phyloP scores from a whole-genome alignment of 2,888 invertebrate genomes.

The Chalcosyrphus nemorum region DNA sequence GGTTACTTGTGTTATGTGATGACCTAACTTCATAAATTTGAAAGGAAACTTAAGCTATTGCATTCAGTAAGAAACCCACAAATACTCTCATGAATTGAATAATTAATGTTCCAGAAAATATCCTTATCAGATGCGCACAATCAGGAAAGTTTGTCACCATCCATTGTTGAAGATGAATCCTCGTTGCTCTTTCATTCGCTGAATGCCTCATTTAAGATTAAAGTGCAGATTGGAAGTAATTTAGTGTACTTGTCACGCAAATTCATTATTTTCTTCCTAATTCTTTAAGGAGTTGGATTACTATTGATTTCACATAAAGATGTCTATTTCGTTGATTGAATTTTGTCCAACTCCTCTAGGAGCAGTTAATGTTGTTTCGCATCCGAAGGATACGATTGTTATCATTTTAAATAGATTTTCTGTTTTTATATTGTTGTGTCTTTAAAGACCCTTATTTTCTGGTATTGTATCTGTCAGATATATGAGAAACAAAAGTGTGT shows the following conservation, averaged over 20 bases:
- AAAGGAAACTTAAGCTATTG: background rate
- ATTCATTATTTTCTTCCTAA: conserved; percentile 1
- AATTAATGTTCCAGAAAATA: conserved; percentile 56
- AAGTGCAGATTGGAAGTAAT: conserved; percentile 14
- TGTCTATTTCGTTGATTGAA: conserved; percentile 39
- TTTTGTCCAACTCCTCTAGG: conserved; percentile 4
- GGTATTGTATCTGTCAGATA: too few species aligned
- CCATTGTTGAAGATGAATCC: conserved; percentile 3
- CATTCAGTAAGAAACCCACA: background rate
- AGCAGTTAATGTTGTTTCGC: background rate
- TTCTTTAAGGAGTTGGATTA: conserved; percentile 3
- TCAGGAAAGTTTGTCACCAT: conserved; percentile 16
- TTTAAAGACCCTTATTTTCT: background rate
- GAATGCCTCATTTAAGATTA: conserved; percentile 8
- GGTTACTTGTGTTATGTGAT: too few species aligned
- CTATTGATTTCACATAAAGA: conserved; percentile 60
- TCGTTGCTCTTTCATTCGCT: background rate
- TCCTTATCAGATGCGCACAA: conserved; percentile 49
- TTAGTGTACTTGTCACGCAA: conserved; percentile 34
- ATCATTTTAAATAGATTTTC: conserved; percentile 5
- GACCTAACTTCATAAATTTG: conserved; percentile 7
- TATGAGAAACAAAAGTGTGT: background rate
- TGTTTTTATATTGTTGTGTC: too few species aligned
- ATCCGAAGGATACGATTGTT: background rate
- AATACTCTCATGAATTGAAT: conserved; percentile 44